phyloP scores from a whole-genome alignment of 2,888 invertebrate genomes.

The Andrena flavipes region DNA sequence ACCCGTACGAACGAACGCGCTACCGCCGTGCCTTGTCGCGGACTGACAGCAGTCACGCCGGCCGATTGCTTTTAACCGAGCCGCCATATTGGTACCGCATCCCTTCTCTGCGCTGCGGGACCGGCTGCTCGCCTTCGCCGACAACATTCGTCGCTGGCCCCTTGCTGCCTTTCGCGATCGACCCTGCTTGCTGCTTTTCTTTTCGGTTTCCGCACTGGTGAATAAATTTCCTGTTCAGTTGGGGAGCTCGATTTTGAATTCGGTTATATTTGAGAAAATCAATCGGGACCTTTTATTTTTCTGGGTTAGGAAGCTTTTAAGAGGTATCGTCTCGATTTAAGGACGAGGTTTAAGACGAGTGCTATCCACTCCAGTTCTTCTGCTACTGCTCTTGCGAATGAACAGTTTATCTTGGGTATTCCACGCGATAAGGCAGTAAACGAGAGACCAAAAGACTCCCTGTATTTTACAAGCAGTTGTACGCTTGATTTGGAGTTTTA shows the following conservation, averaged over 20 bases:
- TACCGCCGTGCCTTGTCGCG: constrained; percentile 77
- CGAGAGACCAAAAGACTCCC: too few relatives aligned
- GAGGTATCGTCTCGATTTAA: too few relatives aligned
- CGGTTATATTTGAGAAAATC: too few relatives aligned
- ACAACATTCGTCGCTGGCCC: constrained; percentile 10
- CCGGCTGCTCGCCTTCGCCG: constrained; percentile 15
- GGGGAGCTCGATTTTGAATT: background rate
- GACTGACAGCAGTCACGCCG: constrained; percentile 80
- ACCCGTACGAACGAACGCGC: constrained; percentile 52
- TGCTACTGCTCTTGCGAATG: too few relatives aligned
- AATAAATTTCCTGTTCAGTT: background rate
- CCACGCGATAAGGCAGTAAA: too few relatives aligned
- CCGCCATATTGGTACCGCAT: constrained; percentile 82
- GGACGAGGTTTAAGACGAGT: too few relatives aligned
- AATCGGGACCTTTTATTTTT: too few relatives aligned
- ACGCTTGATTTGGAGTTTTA: too few relatives aligned
- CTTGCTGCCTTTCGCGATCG: constrained; percentile 11
- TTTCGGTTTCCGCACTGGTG: background rate
- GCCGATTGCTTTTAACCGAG: constrained; percentile 84
- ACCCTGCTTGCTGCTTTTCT: background rate
- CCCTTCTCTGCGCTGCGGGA: constrained; percentile 67
- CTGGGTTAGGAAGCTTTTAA: too few relatives aligned
- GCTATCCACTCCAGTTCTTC: too few relatives aligned
- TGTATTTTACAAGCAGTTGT: too few relatives aligned
- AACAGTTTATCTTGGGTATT: too few relatives aligned